A percentile compares a stretch with the other conserved stretches of the same genome.
Evolutionary conservation across 2,888 invertebrate species (phyloP).

Genomic region (Leptopilina myrica): DNA sequence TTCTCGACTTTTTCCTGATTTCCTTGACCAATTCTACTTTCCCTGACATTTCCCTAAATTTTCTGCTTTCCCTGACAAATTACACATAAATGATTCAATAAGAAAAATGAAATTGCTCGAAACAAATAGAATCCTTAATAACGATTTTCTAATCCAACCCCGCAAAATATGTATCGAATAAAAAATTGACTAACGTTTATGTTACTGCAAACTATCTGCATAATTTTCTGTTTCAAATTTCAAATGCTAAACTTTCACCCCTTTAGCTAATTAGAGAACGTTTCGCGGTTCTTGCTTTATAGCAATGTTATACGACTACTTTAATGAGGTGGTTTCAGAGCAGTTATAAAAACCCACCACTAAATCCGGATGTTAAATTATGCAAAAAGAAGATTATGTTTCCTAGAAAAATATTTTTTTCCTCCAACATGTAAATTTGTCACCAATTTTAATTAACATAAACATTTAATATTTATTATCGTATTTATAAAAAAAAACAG

Average conservation of each 20-base stretch:
- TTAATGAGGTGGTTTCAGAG: conserved; percentile 9
- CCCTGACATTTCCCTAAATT: too few species aligned
- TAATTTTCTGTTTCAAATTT: conserved; percentile 21
- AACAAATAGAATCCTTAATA: too few species aligned
- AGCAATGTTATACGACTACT: neutral
- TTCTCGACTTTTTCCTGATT: too few species aligned
- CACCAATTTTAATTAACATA: neutral
- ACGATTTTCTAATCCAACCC: too few species aligned
- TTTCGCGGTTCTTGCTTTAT: conserved; percentile 10
- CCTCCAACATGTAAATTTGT: neutral
- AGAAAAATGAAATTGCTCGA: too few species aligned
- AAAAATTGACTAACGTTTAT: neutral
- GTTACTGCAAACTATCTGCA: neutral
- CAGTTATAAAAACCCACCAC: neutral
- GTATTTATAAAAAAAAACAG: neutral
- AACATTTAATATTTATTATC: neutral
- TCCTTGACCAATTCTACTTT: too few species aligned
- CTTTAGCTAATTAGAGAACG: conserved; percentile 20
- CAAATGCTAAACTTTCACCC: conserved; percentile 25
- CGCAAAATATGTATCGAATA: neutral
- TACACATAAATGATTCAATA: too few species aligned
- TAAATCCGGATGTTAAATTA: conserved; percentile 2
- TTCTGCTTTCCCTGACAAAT: too few species aligned
- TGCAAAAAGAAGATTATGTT: conserved; percentile 1
- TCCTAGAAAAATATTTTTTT: neutral